These are phyloP conservation scores for Orthonyx spaldingii DNA, from an alignment of 2,113 vertebrate species.

Conservation along the genomic window DNA sequence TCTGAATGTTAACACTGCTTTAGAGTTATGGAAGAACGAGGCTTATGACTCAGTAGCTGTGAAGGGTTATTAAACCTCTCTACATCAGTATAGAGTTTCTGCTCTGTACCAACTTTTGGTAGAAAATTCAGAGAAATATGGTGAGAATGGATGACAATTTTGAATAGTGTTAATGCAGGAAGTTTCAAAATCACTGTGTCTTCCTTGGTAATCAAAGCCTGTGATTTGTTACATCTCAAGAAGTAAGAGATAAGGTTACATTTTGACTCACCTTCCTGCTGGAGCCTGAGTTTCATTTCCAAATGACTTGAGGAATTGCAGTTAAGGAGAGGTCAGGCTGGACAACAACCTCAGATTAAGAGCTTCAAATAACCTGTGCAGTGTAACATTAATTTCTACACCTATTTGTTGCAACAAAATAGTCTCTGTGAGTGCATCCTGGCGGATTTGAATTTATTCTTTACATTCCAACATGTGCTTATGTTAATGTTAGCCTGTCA, in stretches of 20 bases:
- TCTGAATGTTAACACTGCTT: neutral
- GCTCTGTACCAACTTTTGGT: neutral
- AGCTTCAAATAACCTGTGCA: neutral
- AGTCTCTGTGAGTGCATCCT: neutral
- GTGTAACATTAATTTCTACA: neutral
- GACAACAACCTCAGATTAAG: neutral
- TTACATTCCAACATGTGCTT: neutral
- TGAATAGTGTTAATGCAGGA: neutral
- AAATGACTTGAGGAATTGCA: neutral
- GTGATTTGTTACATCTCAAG: neutral
- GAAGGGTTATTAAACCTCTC: neutral
- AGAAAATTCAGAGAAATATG: neutral
- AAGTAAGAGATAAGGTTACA: neutral
- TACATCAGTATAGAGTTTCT: neutral
- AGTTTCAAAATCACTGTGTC: neutral
- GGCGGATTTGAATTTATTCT: neutral
- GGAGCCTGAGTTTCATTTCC: neutral
- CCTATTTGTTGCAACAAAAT: neutral
- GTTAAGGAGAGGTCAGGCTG: neutral
- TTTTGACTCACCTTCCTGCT: neutral
- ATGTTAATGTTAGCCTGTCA: neutral
- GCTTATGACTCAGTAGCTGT: neutral
- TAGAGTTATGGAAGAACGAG: neutral
- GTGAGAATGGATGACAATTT: neutral
- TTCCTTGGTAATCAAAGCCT: neutral